These are phyloP conservation scores for Brotula barbata DNA, from an alignment of 2,797 vertebrate species.

Conservation along the genomic window DNA sequence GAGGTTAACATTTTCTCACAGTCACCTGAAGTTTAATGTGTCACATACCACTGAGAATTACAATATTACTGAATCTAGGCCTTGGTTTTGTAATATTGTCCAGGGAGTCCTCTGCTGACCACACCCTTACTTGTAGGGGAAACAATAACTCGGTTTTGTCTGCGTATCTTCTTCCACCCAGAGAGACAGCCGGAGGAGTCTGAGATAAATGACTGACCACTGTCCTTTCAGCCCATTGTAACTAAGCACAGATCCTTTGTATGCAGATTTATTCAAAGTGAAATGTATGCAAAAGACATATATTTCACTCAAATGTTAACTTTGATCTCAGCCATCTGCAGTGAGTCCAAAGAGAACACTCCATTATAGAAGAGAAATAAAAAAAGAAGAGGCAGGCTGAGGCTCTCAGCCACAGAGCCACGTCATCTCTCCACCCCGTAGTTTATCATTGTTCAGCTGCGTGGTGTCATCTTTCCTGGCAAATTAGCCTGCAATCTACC, in stretches of 20 bases:
- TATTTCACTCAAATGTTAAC: slow-evolving; percentile 11
- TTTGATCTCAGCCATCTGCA: slow-evolving; percentile 7
- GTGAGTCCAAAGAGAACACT: slow-evolving; percentile 17
- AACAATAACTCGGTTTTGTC: neutral
- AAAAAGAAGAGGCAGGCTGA: slow-evolving; percentile 20
- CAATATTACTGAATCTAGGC: neutral
- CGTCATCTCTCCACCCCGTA: slow-evolving; percentile 39
- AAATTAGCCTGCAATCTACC: slow-evolving; percentile 37
- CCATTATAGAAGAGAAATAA: slow-evolving; percentile 3
- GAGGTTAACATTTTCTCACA: neutral
- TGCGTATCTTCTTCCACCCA: neutral
- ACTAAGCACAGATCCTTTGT: no score
- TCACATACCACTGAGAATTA: neutral
- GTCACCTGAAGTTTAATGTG: neutral
- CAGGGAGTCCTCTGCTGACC: neutral
- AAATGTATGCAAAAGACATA: slow-evolving; percentile 1
- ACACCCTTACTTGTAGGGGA: neutral
- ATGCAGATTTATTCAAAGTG: neutral
- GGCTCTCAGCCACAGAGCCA: slow-evolving; percentile 10
- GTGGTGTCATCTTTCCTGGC: slow-evolving; percentile 48
- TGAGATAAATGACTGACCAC: neutral
- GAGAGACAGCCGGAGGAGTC: neutral
- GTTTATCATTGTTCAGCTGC: slow-evolving; percentile 55
- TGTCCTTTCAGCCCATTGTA: neutral
- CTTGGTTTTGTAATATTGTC: slow-evolving; percentile 6